phyloP scores from a whole-genome alignment of 2,797 vertebrate genomes.

The Mus spretus region DNA sequence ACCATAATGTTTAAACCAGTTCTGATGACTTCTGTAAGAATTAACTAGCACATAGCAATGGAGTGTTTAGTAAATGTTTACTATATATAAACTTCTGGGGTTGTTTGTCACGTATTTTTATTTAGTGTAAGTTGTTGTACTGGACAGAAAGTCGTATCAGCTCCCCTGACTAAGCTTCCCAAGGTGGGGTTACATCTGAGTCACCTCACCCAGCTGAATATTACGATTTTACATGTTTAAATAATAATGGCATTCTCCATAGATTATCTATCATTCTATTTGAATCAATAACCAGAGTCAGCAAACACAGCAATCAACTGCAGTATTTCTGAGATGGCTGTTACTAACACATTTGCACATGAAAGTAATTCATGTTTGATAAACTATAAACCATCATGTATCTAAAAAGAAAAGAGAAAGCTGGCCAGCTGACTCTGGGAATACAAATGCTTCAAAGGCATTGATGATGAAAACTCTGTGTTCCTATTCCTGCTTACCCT shows the following conservation, averaged over 20 bases:
- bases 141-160: not conserved
- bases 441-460: not conserved
- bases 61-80: not conserved
- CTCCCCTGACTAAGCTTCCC: not conserved
- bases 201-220: not conserved
- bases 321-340: not conserved
- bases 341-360: not conserved
- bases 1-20: not conserved
- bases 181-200: not conserved
- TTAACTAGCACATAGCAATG: not conserved
- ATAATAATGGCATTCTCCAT: not conserved
- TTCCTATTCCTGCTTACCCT: not conserved
- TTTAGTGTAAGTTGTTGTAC: not conserved
- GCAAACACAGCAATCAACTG: not conserved
- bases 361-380: not conserved
- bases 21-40: slow-evolving; percentile 23
- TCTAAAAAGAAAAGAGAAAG: not conserved
- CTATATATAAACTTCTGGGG: not conserved
- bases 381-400: not conserved
- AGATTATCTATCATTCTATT: not conserved
- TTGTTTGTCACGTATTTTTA: not conserved
- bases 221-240: slow-evolving; percentile 10
- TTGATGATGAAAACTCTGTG: not conserved
- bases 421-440: not conserved
- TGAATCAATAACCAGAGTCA: slow-evolving; percentile 2